Evolutionary conservation across 2,888 invertebrate species (phyloP), one percentile per base, ranked within the genome.

Genomic region (Drosophila borborema): DNA sequence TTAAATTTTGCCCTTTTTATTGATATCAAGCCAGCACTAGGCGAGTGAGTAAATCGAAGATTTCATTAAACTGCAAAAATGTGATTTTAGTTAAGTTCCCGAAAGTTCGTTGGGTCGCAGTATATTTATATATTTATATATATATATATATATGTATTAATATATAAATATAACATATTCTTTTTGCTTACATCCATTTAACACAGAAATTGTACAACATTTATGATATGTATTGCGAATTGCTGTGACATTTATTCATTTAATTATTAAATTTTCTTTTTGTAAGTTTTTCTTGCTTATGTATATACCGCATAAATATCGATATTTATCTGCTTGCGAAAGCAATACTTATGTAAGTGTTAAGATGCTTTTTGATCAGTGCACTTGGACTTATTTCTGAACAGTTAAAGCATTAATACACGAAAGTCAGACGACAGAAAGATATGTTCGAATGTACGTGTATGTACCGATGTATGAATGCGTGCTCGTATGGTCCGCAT

Each of bases 141-240:
- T 46, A 38, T 48, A 40, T n/a, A 41, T 55, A 55, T 16, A 20
- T 23, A 1, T 2, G 20, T 53, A 40, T 20, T 54, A 28, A 41
- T 55, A 55, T 55, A 55, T 55, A 55, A 28, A 20, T 54, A 53
- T 62, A 40, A 14, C 6, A 28, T 53, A 38, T 63, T 43, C 45
- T 40, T 31, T 23, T 45, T 59, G 16, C 40, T 58, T 60, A 62
- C 67, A 49, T 73, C 31, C 70, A 67, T 53, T 70, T 74, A 92
- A 92, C 90, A 91, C 91, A 91, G 92, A 92, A 88, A 87, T 92
- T 81, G 70, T 92, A 93, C 93, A 92, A 93, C 93, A 93, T 92
- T 92, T 91, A 93, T 93, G 93, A 93, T 93, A 93, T 93, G 93
- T 93, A 92, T 93, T 91, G 89, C 89, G 90, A 93, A 93, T 93